Evolutionary conservation across 2,888 invertebrate genomes (phyloP), one percentile per base, ranked within the genome.

Genomic region (Eupeodes latifasciatus): DNA sequence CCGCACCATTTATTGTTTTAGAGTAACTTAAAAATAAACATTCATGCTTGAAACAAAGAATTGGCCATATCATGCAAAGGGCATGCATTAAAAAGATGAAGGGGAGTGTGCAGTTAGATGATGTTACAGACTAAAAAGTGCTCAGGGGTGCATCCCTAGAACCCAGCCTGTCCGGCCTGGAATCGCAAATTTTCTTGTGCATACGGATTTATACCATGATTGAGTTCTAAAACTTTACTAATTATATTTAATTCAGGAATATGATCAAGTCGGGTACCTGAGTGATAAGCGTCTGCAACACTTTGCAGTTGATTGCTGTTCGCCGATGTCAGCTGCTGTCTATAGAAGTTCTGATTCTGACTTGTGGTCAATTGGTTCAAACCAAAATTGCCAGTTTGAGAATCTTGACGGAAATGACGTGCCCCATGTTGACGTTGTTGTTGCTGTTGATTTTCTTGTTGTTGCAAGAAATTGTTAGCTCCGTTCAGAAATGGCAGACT

Each of bases 191-290:
- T 92, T 91, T 93, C 92, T 91, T 91, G 91, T 90, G 95, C 91
- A 90, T 92, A 93, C 89, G 93, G 91, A 90, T 91, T 92, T n/a
- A 96, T 94, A 67, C 96, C 96, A 91, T 97, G 97, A 93, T 97
- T 97, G 78, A 97, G 93, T 10, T 97, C 96, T 91, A 97, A 93
- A 84, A 97, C 96, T 94, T 97, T 97, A 64, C 96, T 96, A 51
- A 97, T 96, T 91, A 97, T 96, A 92, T 96, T 97, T 72, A 97
- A 94, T 93, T 97, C 97, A 92, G 97, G 97, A 80, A 95, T 95
- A 88, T 93, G 92, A 90, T 91, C 92, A 85, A 81, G 75, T 16
- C 72, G 77, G 69, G 90, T 94, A 51, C 96, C 96, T 69, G 96
- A 96, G 92, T 96, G 96, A 71, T 91, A 93, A 19, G 91, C 91